Evolutionary conservation across 2,113 vertebrate species (phyloP).

Genomic region (Numenius arquata): DNA sequence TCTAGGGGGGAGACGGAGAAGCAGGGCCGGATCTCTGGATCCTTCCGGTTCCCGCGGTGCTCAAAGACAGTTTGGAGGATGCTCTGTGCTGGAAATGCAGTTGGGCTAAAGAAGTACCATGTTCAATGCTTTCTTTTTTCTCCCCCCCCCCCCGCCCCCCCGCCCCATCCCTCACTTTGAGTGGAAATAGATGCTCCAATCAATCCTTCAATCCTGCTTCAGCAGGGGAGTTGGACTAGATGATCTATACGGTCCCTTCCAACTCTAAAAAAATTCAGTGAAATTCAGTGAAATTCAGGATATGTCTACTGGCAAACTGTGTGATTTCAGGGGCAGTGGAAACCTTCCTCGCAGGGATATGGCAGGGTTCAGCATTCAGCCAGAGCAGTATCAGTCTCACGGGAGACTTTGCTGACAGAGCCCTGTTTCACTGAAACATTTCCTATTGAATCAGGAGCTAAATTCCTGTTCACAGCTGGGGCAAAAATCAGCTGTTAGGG

Average conservation of each 20-base stretch:
- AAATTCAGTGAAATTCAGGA: no score
- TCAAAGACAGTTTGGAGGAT: not conserved
- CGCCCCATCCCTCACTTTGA: no score
- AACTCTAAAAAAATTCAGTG: no score
- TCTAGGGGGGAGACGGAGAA: not conserved
- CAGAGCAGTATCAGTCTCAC: not conserved
- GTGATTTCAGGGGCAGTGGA: not conserved
- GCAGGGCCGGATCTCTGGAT: not conserved
- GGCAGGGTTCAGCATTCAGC: not conserved
- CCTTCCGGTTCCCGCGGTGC: accelerated
- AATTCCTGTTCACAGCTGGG: not conserved
- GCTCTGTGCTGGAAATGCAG: not conserved
- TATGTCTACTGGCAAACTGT: accelerated
- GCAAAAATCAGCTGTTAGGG: not conserved
- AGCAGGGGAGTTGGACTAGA: no score
- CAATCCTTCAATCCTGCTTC: no score
- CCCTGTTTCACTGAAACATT: not conserved
- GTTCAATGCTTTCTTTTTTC: no score
- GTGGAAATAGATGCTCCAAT: accelerated
- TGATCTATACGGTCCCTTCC: no score
- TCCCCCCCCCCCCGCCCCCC: accelerated
- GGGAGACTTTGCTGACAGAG: not conserved
- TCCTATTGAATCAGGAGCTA: not conserved
- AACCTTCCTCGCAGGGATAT: not conserved
- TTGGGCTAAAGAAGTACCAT: accelerated